Percentiles rank a stretch among this genome's conserved stretches.
Evolutionary conservation across 2,888 invertebrate species (phyloP).

Genomic region (Mythimna albipuncta): DNA sequence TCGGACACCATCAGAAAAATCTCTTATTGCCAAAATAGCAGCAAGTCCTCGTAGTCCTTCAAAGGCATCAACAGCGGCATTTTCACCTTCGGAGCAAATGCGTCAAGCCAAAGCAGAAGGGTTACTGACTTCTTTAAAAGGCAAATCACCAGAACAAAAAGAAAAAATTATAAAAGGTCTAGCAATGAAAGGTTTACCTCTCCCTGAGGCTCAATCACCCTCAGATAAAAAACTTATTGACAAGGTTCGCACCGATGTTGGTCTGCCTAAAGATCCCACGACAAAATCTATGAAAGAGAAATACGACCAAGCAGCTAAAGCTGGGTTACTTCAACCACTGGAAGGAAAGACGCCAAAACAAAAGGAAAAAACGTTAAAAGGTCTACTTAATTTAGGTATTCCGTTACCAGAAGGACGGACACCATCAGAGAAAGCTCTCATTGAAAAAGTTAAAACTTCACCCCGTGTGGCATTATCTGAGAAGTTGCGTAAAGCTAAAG

Average conservation of each 20-base stretch:
- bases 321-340: conserved; percentile 34
- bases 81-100: conserved; percentile 50
- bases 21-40: conserved; percentile 59
- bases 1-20: conserved; percentile 58
- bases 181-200: conserved; percentile 54
- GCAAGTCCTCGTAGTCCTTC: conserved; percentile 51
- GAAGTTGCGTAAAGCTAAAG: conserved; percentile 9
- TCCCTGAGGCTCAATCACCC: conserved; percentile 65
- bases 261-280: conserved; percentile 68
- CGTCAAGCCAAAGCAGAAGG: conserved; percentile 50
- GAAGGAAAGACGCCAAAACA: conserved; percentile 30
- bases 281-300: conserved; percentile 55
- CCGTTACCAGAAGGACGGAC: conserved; percentile 56
- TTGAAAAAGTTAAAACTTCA: conserved; percentile 25
- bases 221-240: conserved; percentile 66
- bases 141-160: conserved; percentile 63
- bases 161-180: conserved; percentile 63
- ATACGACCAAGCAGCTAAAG: conserved; percentile 57
- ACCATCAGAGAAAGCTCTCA: conserved; percentile 42
- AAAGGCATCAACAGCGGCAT: background rate
- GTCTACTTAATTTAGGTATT: conserved; percentile 13
- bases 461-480: conserved; percentile 7
- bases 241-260: conserved; percentile 68
- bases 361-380: conserved; percentile 31
- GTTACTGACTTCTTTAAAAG: conserved; percentile 42